Conservation (phyloP, 2,113 vertebrate genomes). For the Plestiodon gilberti region DNA sequence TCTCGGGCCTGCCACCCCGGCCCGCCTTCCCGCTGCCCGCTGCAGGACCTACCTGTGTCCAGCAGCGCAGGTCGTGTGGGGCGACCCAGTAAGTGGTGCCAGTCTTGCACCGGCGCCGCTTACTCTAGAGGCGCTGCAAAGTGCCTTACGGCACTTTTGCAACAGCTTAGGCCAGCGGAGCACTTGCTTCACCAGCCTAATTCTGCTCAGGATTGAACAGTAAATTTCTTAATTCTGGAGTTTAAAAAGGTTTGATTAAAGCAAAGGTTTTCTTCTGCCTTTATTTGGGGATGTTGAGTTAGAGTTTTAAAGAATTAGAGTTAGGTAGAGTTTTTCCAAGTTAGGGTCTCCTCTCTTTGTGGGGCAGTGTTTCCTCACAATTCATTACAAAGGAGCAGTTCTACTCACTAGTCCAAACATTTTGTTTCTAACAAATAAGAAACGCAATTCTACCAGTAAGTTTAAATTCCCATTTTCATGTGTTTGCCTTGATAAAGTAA, state of each 20-base stretch:
- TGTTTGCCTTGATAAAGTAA: not conserved
- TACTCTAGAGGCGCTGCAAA: no score
- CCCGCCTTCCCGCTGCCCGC: no score
- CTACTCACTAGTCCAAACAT: not conserved
- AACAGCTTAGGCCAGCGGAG: no score
- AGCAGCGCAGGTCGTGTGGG: no score
- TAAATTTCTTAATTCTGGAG: not conserved
- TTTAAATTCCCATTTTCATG: not conserved
- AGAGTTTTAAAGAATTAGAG: no score
- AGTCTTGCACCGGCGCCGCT: no score
- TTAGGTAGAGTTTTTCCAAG: not conserved
- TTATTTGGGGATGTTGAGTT: not conserved
- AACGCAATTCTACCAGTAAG: not conserved
- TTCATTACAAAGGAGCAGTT: not conserved
- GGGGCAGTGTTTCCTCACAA: not conserved
- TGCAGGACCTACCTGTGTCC: no score
- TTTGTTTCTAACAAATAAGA: not conserved
- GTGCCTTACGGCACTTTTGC: no score
- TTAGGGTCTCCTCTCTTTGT: not conserved
- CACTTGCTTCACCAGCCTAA: no score
- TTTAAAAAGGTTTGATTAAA: not conserved
- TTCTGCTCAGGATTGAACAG: no score
- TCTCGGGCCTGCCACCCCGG: no score
- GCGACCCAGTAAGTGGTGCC: no score
- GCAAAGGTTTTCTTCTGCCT: not conserved